Base-by-base conservation (phyloP, 2,888 invertebrate species). In the Anarsia innoxiella region DNA sequence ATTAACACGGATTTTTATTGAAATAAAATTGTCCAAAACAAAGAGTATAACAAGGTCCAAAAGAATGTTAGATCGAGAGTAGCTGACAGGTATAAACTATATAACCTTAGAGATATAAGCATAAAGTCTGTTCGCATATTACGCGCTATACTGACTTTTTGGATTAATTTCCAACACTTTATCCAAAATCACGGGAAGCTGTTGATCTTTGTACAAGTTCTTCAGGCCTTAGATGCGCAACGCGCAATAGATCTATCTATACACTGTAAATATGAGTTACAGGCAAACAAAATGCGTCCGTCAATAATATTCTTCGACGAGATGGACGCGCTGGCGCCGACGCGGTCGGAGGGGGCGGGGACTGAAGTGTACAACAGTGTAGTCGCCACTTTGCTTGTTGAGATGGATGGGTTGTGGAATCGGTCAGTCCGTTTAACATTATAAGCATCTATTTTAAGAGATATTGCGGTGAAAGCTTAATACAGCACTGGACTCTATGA, bases 281-380 rank as follows among this genome's bases (percentile, higher is more conserved):
- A 92, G 90, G 95, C 95, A 1, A 92, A 92, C 53, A 91, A 93
- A 69, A 92, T 92, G 89, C 90, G 93, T 55, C 95, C 96, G 10
- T 93, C 95, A 1, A 95, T 96, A 61, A 94, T 96, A 68, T 96
- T 96, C 83, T 96, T 96, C 77, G 96, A 96, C 72, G 95, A 96
- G 77, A 91, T 96, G 46, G 95, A 97, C 70, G 96, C 96, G 28
- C 77, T 97, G 33, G 96, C 96, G 32, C 96, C 96, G 1, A 94
- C 95, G 1, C 86, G 96, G 15, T 94, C 94, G 39, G 93, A 93
- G 34, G 87, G 94, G 31, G 94, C 95, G 67, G 96, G 96, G n/a
- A n/a, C n/a, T 68, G 96, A 96, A 68, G 93, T 96, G 42, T 96
- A 96, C 68, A 92, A 94, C 2, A 94, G 94, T 51, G 94, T 96